Evolutionary conservation across 2,113 vertebrate species (phyloP), one percentile per base, ranked within the genome.

Genomic region (Nothoprocta pentlandii): DNA sequence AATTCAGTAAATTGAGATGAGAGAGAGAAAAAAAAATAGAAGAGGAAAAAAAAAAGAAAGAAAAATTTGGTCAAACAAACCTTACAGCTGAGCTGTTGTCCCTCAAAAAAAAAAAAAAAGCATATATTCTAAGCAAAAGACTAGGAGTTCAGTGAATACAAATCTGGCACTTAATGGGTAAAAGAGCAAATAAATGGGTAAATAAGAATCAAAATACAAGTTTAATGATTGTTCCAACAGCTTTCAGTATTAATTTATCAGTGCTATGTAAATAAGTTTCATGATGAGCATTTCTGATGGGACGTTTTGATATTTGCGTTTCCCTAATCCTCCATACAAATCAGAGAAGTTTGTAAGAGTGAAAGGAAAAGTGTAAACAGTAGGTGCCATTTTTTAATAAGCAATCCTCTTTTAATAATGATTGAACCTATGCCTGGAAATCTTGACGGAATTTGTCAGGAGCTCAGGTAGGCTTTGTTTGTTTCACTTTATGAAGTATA

Each of bases 241-340:
- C n/a, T 93, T 88, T 61, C 64, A 70, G 23, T 41, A 46, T 83
- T 51, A 51, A 15, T 77, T 92, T 63, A n/a, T 69, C 23, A 46
- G 32, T 78, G 19, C 5, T 73, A 39, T 36, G 16, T 63, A 89
- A 94, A 84, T 46, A 85, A 64, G 80, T 79, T 47, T 73, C 53
- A 71, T 51, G 7, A 34, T 80, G 87, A 92, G 8, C 28, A 58
- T 79, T 95, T 93, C 67, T 92, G 70, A 91, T 61, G 67, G 89
- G 80, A 85, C 44, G 36, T 74, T 59, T 87, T 85, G 78, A 80
- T 66, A 73, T 53, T 91, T 21, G 28, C 34, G 9, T 87, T 62
- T 47, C 77, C 42, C 67, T 80, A n/a, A 58, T 73, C 80, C 68
- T 82, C 47, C 56, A 16, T 28, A 85, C n/a, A 80, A 87, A 85